Evolutionary conservation across 2,797 vertebrate species (phyloP).

Genomic region (Sardinella longiceps): DNA sequence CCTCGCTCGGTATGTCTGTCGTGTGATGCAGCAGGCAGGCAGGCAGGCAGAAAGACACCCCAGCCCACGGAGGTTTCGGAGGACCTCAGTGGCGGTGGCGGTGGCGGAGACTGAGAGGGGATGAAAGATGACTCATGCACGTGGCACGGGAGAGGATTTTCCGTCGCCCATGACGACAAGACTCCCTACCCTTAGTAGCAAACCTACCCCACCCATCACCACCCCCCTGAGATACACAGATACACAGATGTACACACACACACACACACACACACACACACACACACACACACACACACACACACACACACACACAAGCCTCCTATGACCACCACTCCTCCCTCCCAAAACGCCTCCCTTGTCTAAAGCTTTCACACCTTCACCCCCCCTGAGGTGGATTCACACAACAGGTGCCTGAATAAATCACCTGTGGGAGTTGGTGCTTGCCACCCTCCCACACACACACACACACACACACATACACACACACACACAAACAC

Average conservation of each 20-base stretch:
- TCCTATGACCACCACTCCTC: background rate
- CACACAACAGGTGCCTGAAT: constrained; percentile 80
- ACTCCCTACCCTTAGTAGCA: background rate
- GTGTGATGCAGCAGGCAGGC: constrained; percentile 43
- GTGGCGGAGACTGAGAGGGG: no score
- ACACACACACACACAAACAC: constrained; percentile 37
- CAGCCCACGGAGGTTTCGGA: background rate
- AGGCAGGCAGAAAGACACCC: background rate
- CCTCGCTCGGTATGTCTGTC: no score
- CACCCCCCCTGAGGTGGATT: constrained; percentile 72
- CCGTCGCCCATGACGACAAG: constrained; percentile 24
- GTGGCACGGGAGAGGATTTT: constrained; percentile 53
- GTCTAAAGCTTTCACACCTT: constrained; percentile 19
- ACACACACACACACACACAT: constrained; percentile 49
- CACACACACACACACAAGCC: background rate
- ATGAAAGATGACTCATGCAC: constrained; percentile 42
- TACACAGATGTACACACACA: constrained; percentile 2
- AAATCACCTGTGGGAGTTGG: constrained; percentile 75
- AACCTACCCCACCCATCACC: background rate
- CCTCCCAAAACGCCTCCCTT: no score
- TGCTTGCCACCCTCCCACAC: constrained; percentile 64
- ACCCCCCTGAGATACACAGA: background rate
- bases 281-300: constrained; percentile 1
- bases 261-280: background rate
- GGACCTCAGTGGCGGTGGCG: background rate